Evolutionary conservation across 2,888 invertebrate species (phyloP).

Genomic region (Carabus problematicus): DNA sequence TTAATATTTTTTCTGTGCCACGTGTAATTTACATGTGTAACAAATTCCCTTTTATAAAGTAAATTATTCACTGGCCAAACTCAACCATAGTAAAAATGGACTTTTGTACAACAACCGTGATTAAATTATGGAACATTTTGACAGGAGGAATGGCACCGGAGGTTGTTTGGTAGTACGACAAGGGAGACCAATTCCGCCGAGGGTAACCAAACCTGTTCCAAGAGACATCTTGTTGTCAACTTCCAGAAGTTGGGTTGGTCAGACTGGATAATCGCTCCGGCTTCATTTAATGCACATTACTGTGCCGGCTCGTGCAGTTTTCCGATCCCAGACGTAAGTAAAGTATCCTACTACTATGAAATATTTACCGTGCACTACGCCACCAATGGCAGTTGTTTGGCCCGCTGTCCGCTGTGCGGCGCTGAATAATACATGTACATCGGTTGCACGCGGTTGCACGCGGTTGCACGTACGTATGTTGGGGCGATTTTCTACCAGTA

Average conservation of each 20-base stretch:
- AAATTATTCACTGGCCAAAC: too few species aligned
- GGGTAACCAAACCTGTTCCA: constrained; percentile 32
- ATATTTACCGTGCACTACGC: neutral
- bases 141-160: constrained; percentile 8
- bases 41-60: too few species aligned
- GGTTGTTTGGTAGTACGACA: neutral
- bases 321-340: constrained; percentile 46
- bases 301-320: constrained; percentile 60
- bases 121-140: constrained; percentile 1
- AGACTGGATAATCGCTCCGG: constrained; percentile 62
- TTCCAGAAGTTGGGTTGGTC: constrained; percentile 64
- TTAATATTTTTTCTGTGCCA: too few species aligned
- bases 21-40: too few species aligned
- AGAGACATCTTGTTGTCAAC: constrained; percentile 53
- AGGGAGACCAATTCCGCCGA: constrained; percentile 8
- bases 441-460: constrained; percentile 24
- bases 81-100: too few species aligned
- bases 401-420: constrained; percentile 4
- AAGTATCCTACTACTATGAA: neutral
- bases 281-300: constrained; percentile 61
- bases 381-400: constrained; percentile 29
- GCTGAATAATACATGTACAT: constrained; percentile 34
- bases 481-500: neutral
- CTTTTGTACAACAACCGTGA: neutral
- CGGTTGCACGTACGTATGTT: constrained; percentile 13